Conservation (phyloP, 2,888 invertebrate genomes). For the Trichopoda pennipes region DNA sequence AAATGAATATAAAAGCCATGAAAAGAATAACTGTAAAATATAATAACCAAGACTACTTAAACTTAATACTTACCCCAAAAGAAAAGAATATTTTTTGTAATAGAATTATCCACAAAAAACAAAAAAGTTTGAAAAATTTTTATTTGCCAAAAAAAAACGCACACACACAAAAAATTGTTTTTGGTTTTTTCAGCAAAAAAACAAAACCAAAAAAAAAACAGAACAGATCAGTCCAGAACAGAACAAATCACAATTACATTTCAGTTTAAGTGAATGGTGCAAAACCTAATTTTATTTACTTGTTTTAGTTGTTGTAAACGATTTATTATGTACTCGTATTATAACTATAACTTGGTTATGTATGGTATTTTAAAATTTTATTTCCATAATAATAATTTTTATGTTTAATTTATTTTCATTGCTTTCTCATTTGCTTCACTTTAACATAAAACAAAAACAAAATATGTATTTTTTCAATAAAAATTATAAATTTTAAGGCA, state of each 20-base stretch:
- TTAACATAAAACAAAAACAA: neutral
- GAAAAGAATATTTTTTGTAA: constrained; percentile 23
- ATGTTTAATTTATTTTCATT: constrained; percentile 14
- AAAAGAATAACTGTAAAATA: constrained; percentile 35
- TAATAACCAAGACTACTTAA: constrained; percentile 6
- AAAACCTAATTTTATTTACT: neutral
- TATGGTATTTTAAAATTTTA: no score
- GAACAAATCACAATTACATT: constrained; percentile 29
- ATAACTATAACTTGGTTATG: no score
- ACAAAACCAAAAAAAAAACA: no score
- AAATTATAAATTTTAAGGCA: neutral
- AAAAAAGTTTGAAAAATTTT: constrained; percentile 6
- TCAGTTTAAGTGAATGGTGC: neutral
- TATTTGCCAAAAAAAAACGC: neutral
- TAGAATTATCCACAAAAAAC: constrained; percentile 32
- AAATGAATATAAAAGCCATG: neutral
- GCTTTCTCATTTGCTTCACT: neutral
- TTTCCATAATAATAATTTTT: neutral
- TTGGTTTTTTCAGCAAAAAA: neutral
- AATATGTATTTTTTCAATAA: no score
- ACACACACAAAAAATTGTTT: constrained; percentile 5
- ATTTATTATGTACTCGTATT: no score
- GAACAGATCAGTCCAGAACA: no score
- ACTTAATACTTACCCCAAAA: constrained; percentile 51
- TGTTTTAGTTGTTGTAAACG: neutral